Evolutionary conservation across 2,888 invertebrate species (phyloP), one percentile per base, ranked within the genome.

Genomic region (Brassicogethes aeneus): DNA sequence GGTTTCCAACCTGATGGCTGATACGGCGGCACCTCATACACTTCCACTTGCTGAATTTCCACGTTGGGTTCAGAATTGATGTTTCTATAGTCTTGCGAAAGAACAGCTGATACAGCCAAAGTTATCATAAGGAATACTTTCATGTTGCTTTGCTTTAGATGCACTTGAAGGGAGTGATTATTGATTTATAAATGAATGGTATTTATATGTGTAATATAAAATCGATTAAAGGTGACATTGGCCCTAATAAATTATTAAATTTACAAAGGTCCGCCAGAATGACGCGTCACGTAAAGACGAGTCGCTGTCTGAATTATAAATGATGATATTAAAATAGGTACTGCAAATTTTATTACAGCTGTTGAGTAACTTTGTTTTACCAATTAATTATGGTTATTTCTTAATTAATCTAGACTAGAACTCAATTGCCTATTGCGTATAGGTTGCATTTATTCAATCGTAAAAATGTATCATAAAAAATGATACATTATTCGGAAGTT

Each of bases 231-330:
- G 10, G 23, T 23, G 23, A 23, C 23, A 23, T 23, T 23, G 23
- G 23, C 23, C 23, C 23, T 23, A 23, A 7, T 23, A 23, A 23
- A 23, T 23, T 23, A 23, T 23, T 23, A 23, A 23, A 7, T 23
- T 23, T 7, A 23, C 23, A 23, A 7, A 7, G 5, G 5, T 7
- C 23, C 23, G 23, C 23, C 23, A 23, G 10, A 23, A 23, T 10
- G 23, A 23, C 23, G 23, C 23, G 43, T 39, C 43, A 42, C 44
- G 46, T 44, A 46, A 23, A 46, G 46, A 37, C 41, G 34, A 13
- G 37, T 7, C 34, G 34, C 31, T 12, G 3, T 7, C 15, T 41
- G 46, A 43, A 46, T 44, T 34, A 16, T 32, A 29, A 44, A 46
- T 43, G 16, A 39, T 33, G 36, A 17, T 17, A 33, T 40, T 33